Conservation (phyloP, 2,797 vertebrate genomes). For the Gambelia wislizenii region DNA sequence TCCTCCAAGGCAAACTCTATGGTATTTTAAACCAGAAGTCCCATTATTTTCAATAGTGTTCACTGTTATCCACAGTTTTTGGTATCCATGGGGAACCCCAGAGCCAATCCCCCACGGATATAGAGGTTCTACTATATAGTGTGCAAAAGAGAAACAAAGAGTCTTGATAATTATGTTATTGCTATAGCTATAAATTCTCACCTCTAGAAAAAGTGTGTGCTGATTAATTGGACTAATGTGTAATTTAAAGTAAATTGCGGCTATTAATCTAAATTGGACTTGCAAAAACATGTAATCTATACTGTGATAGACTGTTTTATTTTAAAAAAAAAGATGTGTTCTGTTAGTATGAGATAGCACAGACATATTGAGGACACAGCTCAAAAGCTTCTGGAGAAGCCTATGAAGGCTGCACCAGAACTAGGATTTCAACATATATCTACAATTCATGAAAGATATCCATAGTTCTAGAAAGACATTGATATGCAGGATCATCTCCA, state of each 20-base stretch:
- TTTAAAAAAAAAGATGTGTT: not conserved
- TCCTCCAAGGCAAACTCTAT: too few relatives aligned
- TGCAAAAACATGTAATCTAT: not conserved
- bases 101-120: too few relatives aligned
- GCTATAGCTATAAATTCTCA: not conserved
- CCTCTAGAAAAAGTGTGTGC: not conserved
- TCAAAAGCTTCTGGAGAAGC: not conserved
- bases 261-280: not conserved
- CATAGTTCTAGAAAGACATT: too few relatives aligned
- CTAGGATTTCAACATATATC: not conserved
- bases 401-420: not conserved
- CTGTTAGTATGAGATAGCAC: not conserved
- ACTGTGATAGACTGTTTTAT: too few relatives aligned
- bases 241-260: not conserved
- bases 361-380: not conserved
- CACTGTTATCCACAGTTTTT: too few relatives aligned
- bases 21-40: too few relatives aligned
- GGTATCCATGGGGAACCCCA: too few relatives aligned
- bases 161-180: not conserved
- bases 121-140: too few relatives aligned
- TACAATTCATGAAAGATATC: too few relatives aligned
- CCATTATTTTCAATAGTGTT: too few relatives aligned
- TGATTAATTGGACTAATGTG: not conserved
- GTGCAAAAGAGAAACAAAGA: not conserved
- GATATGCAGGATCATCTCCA: too few relatives aligned